Base-by-base conservation (phyloP, 2,113 vertebrate species). In the Sisor rabdophorus region DNA sequence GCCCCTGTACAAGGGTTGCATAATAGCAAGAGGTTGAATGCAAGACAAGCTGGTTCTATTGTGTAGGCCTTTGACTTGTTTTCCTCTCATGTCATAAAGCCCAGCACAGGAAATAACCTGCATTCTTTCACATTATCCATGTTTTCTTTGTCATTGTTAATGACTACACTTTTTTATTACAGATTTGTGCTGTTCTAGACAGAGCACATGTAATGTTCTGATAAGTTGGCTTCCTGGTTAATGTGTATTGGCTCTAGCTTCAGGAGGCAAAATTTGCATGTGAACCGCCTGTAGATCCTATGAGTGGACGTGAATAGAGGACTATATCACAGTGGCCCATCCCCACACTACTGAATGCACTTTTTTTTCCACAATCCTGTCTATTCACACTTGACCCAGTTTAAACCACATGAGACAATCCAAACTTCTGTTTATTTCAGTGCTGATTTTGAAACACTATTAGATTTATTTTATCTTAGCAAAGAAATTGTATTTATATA, bases 281-380 rank as follows among this genome's bases (percentile, higher is more conserved):
- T 50, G 16, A 74, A 74, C 72, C 61, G 58, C 72, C 72, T 52
- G 50, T 74, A 74, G 72, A 74, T 61, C 58, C 11, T 61, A 58
- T 60, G 58, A 50, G 48, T 68, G 20, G 71, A 73, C 1, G 40
- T 73, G 56, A 73, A 73, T 61, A 74, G 32, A 50, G 24, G 44
- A n/a, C 56, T 26, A 44, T 47, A 50, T 50, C 56, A 32, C 17
- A 32, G 40, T 61, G 58, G 40, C 58, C 56, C 72, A 50, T 50
- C 72, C 72, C 58, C 65, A 69, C 5, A 11, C 65, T 69, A 69
- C 52, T 69, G 47, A 69, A 24, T 69, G 65, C 47, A 69, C 65
- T 69, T 69, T 52, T 69, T 48, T 69, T 48, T 68, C 26, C 65
- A 69, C 47, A 69, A 52, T 56, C 53, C 70, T 58, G 30, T 44